Conservation (phyloP, 2,113 vertebrate species). For the Megaptera novaeangliae region DNA sequence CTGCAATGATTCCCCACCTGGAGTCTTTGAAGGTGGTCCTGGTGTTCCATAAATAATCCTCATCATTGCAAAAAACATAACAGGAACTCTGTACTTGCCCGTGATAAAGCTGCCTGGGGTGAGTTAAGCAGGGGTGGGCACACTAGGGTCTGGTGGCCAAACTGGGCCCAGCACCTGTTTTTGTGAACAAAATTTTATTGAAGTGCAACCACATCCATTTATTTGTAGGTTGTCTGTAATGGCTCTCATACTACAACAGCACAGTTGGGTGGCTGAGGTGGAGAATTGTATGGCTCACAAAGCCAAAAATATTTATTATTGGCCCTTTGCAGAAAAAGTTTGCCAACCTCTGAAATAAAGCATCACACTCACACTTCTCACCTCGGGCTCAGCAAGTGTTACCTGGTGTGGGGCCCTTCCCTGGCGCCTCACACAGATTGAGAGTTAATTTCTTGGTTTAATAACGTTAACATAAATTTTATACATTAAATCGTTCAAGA, state of each 20-base stretch:
- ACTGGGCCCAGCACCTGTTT: not conserved
- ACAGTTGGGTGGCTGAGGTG: not conserved
- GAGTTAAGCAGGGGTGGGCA: not conserved
- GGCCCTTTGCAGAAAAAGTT: not conserved
- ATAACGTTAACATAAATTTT: not conserved
- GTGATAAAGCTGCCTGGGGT: not conserved
- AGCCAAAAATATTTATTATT: not conserved
- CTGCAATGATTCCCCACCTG: not conserved
- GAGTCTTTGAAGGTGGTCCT: not conserved
- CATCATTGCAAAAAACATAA: not conserved
- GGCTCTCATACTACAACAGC: not conserved
- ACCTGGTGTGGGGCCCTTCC: not conserved
- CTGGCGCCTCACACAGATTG: not conserved
- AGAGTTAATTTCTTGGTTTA: not conserved
- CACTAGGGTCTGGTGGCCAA: not conserved
- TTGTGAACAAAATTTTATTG: not conserved
- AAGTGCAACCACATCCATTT: not conserved
- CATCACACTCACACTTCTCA: not conserved
- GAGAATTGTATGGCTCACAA: fast-evolving
- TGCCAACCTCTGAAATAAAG: not conserved
- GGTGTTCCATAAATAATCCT: not conserved
- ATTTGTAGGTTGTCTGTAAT: not conserved
- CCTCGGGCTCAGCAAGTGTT: not conserved
- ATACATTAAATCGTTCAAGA: not conserved
- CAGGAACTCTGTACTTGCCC: not conserved